Evolutionary conservation across 2,888 invertebrate species (phyloP), one percentile per base, ranked within the genome.

Genomic region (Myopa tessellatipennis): DNA sequence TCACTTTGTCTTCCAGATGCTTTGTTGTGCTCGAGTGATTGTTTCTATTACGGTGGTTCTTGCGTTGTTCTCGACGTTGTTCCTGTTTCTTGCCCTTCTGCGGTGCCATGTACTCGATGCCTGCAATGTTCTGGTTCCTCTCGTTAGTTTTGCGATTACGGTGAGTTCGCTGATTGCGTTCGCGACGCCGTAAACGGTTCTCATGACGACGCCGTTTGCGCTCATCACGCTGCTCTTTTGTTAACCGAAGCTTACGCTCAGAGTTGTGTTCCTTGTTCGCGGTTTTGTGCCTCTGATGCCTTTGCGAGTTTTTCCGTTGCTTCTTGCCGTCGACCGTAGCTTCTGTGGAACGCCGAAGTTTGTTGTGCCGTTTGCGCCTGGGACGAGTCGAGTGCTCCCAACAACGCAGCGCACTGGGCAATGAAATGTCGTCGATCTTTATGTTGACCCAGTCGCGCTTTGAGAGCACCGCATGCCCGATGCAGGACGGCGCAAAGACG

Each of bases 401-500:
- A 88, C 97, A 97, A 76, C 94, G 92, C 40, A 98, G 90, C 2
- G 97, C 97, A 80, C 95, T 93, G 0, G 96, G 95, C 78, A 98
- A 90, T 16, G 95, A 93, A 67, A 96, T 93, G 65, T 95, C 95
- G 81, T 96, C 95, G 77, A 96, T 94, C 86, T 94, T 94, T 36
- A 98, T 93, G 79, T 93, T 91, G 80, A 94, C 92, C 98, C 98
- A 98, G 85, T 97, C 96, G 6, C 94, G 92, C 83, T 96, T 94
- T 4, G 96, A 95, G 0, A 98, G 90, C 8, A 97, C 94, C 0
- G 96, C 95, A 89, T 98, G 98, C 0, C 97, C 96, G 74, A 98
- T 94, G 87, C 98, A 98, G 5, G 97, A 95, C 4, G 98, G 97
- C 0, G 97, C 97, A 87, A 98, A 98, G 3, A 96, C 95, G 0